A percentile compares a stretch with the other conserved stretches of the same genome.
Evolutionary conservation across 2,113 vertebrate species (phyloP).

Genomic region (Corapipo altera): DNA sequence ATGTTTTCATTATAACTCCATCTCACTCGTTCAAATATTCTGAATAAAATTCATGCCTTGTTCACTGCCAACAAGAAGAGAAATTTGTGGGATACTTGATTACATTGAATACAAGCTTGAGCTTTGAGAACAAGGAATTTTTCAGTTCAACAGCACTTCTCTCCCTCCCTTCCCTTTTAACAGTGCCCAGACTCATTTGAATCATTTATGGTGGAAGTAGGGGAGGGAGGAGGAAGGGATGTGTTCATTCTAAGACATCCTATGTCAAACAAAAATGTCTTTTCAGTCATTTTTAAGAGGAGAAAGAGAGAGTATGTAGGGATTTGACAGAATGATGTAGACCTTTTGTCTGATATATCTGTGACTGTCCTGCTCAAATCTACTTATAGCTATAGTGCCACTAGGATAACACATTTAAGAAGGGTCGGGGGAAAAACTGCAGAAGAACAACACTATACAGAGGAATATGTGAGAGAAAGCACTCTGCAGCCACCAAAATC

Average conservation of each 20-base stretch:
- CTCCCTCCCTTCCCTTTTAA: neutral
- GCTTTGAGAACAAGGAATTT: neutral
- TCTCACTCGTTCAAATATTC: neutral
- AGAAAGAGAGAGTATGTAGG: neutral
- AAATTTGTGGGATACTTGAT: neutral
- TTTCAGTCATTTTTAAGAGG: neutral
- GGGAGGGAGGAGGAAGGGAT: neutral
- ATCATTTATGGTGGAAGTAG: neutral
- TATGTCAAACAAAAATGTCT: neutral
- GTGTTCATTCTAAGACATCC: neutral
- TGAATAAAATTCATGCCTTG: constrained; percentile 27
- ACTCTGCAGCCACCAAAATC: neutral
- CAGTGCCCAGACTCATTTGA: neutral
- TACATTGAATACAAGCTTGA: neutral
- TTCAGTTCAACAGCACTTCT: neutral
- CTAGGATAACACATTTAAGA: neutral
- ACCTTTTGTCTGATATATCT: neutral
- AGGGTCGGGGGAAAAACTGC: neutral
- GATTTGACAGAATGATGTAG: neutral
- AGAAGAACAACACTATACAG: neutral
- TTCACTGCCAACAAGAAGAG: neutral
- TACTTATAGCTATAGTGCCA: neutral
- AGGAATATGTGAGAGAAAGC: neutral
- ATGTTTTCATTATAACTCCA: constrained; percentile 23
- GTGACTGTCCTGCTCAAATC: neutral